Evolutionary conservation across 2,797 vertebrate genomes (phyloP).

Genomic region (Delichon dasypus): DNA sequence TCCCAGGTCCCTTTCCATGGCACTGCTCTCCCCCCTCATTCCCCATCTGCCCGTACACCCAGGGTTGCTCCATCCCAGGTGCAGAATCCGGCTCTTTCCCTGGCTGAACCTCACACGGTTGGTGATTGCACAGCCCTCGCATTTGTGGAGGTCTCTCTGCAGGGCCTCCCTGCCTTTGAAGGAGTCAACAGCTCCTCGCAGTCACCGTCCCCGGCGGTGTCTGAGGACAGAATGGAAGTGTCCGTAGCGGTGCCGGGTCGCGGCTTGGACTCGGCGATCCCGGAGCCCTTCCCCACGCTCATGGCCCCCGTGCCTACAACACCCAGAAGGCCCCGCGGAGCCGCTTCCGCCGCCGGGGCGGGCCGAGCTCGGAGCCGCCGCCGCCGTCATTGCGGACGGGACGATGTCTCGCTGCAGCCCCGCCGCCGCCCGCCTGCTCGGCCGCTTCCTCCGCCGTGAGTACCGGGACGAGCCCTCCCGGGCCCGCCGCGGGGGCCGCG

Average conservation of each 20-base stretch:
- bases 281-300: not conserved
- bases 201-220: not conserved
- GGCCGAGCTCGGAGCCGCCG: not conserved
- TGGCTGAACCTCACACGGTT: not conserved
- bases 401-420: conserved; percentile 55
- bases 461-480: not conserved
- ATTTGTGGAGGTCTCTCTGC: too few species aligned
- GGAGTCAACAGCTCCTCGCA: not conserved
- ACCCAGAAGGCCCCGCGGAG: not conserved
- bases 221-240: not conserved
- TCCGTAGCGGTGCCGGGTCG: too few species aligned
- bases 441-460: conserved; percentile 59
- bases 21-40: not conserved
- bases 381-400: not conserved
- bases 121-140: not conserved
- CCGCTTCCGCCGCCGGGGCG: not conserved
- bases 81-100: not conserved
- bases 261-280: fast-evolving
- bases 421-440: conserved; percentile 28
- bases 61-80: not conserved
- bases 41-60: not conserved
- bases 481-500: not conserved
- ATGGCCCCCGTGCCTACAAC: not conserved
- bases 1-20: not conserved
- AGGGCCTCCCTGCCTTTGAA: too few species aligned